Conservation (phyloP, 2,113 vertebrate species). For the Cheirogaleus medius region DNA sequence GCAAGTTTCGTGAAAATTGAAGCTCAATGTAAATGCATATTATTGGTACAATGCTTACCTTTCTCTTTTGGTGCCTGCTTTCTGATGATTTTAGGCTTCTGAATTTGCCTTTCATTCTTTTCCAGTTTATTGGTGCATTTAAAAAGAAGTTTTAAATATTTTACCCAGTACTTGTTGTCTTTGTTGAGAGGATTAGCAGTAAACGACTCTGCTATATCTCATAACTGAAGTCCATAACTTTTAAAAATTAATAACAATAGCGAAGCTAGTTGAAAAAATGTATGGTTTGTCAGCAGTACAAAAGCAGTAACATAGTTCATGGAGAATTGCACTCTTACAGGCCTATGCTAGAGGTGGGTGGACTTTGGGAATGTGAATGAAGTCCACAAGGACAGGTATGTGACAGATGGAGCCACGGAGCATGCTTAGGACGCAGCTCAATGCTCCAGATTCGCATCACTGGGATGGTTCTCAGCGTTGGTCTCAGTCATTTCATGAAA, state of each 20-base stretch:
- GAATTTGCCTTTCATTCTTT: neutral
- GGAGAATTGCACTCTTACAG: neutral
- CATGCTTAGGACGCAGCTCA: neutral
- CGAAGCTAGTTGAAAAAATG: neutral
- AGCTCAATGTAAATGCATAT: neutral
- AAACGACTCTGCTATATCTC: neutral
- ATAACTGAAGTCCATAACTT: neutral
- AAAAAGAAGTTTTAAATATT: neutral
- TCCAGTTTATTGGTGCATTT: neutral
- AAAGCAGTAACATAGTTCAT: neutral
- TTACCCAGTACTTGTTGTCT: neutral
- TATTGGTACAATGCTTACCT: neutral
- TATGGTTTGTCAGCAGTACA: neutral
- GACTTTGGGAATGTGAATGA: neutral
- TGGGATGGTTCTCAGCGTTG: fast-evolving
- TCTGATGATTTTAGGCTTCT: neutral
- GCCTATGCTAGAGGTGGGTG: neutral
- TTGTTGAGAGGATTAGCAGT: neutral
- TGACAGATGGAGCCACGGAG: neutral
- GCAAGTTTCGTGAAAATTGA: neutral
- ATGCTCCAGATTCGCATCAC: neutral
- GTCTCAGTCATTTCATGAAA: neutral
- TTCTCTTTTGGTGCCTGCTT: neutral
- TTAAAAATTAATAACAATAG: neutral
- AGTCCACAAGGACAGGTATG: neutral